phyloP scores from a whole-genome alignment of 2,888 invertebrate species.

The Eupithecia insigniata region DNA sequence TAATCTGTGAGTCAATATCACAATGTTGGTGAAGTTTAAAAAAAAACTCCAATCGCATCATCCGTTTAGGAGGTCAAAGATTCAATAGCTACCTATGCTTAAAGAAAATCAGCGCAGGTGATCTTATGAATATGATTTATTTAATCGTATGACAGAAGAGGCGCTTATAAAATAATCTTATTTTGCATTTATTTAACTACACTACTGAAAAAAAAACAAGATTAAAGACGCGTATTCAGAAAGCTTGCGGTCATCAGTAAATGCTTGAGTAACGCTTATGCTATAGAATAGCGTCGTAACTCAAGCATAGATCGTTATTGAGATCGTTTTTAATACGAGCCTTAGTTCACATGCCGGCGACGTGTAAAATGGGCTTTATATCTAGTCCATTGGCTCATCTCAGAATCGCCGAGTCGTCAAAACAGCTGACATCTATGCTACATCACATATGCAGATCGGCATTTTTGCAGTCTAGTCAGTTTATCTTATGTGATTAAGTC shows the following conservation, averaged over 20 bases:
- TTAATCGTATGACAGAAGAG: not conserved
- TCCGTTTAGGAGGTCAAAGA: not conserved
- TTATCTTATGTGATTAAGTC: slow-evolving; percentile 36
- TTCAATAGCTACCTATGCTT: not conserved
- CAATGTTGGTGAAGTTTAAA: too few relatives aligned
- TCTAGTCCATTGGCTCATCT: slow-evolving; percentile 19
- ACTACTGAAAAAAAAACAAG: too few relatives aligned
- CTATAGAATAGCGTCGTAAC: not conserved
- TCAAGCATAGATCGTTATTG: not conserved
- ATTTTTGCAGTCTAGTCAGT: slow-evolving; percentile 1
- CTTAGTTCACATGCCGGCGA: not conserved
- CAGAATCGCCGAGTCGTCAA: slow-evolving; percentile 13
- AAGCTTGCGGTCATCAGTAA: not conserved
- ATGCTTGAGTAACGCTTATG: not conserved
- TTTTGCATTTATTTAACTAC: too few relatives aligned
- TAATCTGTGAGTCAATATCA: not conserved
- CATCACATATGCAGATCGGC: slow-evolving; percentile 21
- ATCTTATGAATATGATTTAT: not conserved
- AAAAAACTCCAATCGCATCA: too few relatives aligned
- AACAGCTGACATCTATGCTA: slow-evolving; percentile 7
- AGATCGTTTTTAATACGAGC: not conserved
- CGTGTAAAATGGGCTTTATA: slow-evolving; percentile 20
- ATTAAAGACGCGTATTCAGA: not conserved
- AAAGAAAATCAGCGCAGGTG: not conserved
- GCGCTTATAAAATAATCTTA: not conserved